phyloP scores from a whole-genome alignment of 2,888 invertebrate species.

The Ectemnius lituratus region DNA sequence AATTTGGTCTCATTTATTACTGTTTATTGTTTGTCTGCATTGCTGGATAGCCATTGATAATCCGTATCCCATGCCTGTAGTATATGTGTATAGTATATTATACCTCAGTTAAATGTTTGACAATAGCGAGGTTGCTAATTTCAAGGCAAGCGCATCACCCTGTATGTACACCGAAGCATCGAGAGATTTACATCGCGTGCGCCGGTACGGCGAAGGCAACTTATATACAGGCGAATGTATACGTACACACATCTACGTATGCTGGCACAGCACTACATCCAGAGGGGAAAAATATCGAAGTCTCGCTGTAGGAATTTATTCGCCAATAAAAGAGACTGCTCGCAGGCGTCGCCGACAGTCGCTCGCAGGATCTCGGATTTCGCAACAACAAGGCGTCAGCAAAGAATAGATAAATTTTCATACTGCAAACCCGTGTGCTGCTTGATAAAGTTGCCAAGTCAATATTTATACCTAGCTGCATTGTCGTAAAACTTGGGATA shows the following conservation, averaged over 20 bases:
- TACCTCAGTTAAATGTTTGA: too few species aligned
- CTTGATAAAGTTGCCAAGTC: conserved; percentile 19
- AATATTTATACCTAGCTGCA: conserved; percentile 10
- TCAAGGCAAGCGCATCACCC: not conserved
- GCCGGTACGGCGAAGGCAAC: conserved; percentile 11
- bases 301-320: conserved; percentile 40
- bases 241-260: not conserved
- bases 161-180: not conserved
- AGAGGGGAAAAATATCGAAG: conserved; percentile 38
- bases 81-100: too few species aligned
- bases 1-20: too few species aligned
- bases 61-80: too few species aligned
- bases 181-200: conserved; percentile 44
- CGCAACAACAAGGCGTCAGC: conserved; percentile 12
- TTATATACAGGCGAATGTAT: not conserved
- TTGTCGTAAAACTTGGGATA: conserved; percentile 10
- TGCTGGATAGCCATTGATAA: too few species aligned
- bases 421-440: not conserved
- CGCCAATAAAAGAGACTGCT: conserved; percentile 37
- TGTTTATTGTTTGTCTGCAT: too few species aligned
- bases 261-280: too few species aligned
- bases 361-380: conserved; percentile 29
- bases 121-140: too few species aligned
- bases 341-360: conserved; percentile 37
- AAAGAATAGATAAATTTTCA: conserved; percentile 27